A percentile compares a stretch with the other conserved stretches of the same genome.
Conservation (phyloP, 2,888 invertebrate genomes). For the Drosophila maculinotata region DNA sequence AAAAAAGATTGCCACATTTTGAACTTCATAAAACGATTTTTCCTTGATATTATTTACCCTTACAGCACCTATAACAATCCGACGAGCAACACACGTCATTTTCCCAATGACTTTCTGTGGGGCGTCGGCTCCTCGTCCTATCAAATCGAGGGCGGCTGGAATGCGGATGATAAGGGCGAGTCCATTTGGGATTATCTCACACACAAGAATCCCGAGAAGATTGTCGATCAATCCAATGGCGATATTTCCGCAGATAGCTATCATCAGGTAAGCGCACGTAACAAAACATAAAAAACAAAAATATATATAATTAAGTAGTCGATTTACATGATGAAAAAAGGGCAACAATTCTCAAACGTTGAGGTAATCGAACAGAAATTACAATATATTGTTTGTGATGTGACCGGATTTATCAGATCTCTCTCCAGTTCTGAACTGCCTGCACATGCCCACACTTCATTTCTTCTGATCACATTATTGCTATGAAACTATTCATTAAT, state of each 20-base stretch:
- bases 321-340: slow-evolving; percentile 7
- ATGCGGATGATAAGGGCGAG: slow-evolving; percentile 86
- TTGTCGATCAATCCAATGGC: slow-evolving; percentile 87
- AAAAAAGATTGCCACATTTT: slow-evolving; percentile 9
- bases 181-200: slow-evolving; percentile 88
- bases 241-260: slow-evolving; percentile 88
- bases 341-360: slow-evolving; percentile 11
- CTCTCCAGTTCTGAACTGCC: neutral
- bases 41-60: neutral
- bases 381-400: neutral
- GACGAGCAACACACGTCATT: slow-evolving; percentile 66
- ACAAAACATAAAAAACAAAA: too few relatives aligned
- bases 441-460: slow-evolving; percentile 2
- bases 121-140: slow-evolving; percentile 84
- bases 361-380: slow-evolving; percentile 39
- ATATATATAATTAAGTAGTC: neutral
- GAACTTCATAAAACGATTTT: slow-evolving; percentile 6
- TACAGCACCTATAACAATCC: slow-evolving; percentile 43
- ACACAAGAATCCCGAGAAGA: slow-evolving; percentile 87
- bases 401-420: neutral
- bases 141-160: slow-evolving; percentile 85
- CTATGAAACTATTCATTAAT: slow-evolving; percentile 11
- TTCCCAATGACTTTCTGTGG: slow-evolving; percentile 84
- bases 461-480: neutral
- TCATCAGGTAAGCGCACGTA: slow-evolving; percentile 84